Evolutionary conservation across 2,888 invertebrate species (phyloP).

Genomic region (Lepetodrilus schrolli): DNA sequence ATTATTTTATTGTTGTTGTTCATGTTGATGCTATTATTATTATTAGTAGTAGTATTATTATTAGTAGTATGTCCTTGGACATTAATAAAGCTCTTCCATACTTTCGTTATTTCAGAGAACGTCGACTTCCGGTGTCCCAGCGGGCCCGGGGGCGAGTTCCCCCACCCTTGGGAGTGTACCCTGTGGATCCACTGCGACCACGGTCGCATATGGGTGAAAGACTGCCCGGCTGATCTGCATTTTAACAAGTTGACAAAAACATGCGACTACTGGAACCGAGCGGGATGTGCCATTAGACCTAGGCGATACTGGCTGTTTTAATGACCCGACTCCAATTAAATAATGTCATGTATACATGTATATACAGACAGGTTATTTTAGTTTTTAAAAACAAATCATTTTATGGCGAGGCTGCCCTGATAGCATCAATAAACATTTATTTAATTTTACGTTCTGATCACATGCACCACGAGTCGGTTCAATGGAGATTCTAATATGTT

Average conservation of each 20-base stretch:
- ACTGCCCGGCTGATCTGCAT: slow-evolving; percentile 30
- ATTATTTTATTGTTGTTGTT: no score
- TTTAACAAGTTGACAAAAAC: not conserved
- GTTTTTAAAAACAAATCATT: not conserved
- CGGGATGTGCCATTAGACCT: slow-evolving; percentile 1
- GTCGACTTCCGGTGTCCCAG: not conserved
- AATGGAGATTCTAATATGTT: no score
- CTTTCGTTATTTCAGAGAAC: slow-evolving; percentile 12
- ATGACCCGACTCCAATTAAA: not conserved
- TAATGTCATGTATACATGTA: not conserved
- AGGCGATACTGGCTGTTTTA: slow-evolving; percentile 11
- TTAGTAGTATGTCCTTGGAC: no score
- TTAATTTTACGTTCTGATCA: no score
- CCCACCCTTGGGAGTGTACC: slow-evolving; percentile 25
- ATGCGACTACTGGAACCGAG: slow-evolving; percentile 27
- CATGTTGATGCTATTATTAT: no score
- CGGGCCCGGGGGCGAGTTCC: slow-evolving; percentile 1
- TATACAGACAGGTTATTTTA: not conserved
- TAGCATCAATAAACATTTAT: no score
- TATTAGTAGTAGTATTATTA: no score
- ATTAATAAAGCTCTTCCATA: no score
- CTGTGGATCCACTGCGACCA: slow-evolving; percentile 31
- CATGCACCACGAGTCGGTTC: no score
- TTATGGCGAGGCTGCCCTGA: no score
- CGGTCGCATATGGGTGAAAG: slow-evolving; percentile 16